Evolutionary conservation across 2,888 invertebrate genomes (phyloP).

Genomic region (Tachina fera): DNA sequence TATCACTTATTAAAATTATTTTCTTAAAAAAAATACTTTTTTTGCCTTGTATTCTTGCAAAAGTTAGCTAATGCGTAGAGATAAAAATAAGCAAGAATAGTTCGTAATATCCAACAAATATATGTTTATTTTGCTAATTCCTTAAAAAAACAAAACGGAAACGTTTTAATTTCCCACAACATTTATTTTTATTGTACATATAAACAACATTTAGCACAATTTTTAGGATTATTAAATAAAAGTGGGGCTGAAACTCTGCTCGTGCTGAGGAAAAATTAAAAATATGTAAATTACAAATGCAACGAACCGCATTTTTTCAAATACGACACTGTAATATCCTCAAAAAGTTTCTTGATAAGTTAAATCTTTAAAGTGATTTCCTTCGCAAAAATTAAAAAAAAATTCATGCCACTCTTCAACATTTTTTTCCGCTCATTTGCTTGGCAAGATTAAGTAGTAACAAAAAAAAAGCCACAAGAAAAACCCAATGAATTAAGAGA

Average conservation of each 20-base stretch:
- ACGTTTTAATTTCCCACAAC: conserved; percentile 78
- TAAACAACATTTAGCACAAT: conserved; percentile 11
- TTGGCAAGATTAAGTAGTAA: neutral
- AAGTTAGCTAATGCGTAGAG: too few relatives aligned
- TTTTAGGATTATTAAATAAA: neutral
- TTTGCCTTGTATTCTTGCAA: too few relatives aligned
- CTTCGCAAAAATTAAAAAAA: neutral
- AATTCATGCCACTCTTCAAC: neutral
- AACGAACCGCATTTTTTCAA: neutral
- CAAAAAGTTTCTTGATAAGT: neutral
- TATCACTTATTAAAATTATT: too few relatives aligned
- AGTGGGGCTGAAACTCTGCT: too few relatives aligned
- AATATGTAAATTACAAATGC: neutral
- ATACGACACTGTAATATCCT: neutral
- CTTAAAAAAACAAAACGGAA: conserved; percentile 75
- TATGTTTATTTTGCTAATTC: neutral
- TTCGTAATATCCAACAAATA: neutral
- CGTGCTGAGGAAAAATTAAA: neutral
- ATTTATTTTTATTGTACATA: conserved; percentile 39
- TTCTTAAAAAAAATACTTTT: too few relatives aligned
- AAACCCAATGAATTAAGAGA: conserved; percentile 60
- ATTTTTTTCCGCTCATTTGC: conserved; percentile 27
- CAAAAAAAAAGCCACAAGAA: conserved; percentile 10
- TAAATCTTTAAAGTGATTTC: neutral
- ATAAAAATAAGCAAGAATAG: neutral